Evolutionary conservation across 2,113 vertebrate genomes (phyloP).

Genomic region (Python bivittatus): DNA sequence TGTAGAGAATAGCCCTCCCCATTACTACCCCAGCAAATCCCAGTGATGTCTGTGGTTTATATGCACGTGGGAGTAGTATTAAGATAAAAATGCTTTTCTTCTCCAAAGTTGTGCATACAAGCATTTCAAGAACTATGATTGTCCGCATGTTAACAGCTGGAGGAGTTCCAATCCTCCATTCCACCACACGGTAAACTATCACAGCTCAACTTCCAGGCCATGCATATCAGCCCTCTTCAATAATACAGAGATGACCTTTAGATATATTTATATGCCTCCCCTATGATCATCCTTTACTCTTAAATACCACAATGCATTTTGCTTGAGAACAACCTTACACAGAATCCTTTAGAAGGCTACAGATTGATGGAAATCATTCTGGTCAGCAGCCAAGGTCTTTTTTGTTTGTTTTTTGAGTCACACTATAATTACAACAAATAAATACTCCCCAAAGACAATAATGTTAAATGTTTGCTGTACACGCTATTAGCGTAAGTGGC

Average conservation of each 20-base stretch:
- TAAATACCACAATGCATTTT: neutral
- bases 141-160: neutral
- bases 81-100: neutral
- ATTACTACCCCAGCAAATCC: no score
- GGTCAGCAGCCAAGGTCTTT: constrained; percentile 12
- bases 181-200: neutral
- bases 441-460: constrained; percentile 10
- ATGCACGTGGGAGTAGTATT: neutral
- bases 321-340: neutral
- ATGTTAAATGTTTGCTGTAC: neutral
- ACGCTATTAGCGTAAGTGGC: constrained; percentile 23
- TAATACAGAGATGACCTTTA: neutral
- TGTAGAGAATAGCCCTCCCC: no score
- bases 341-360: neutral
- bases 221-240: neutral
- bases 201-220: neutral
- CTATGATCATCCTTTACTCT: neutral
- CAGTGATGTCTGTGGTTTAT: no score
- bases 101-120: no score
- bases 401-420: neutral
- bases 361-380: neutral
- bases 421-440: constrained; percentile 21
- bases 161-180: neutral
- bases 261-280: neutral
- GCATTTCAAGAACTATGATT: neutral